Conservation (phyloP, 2,888 invertebrate genomes). For the Thereva nobilitata region DNA sequence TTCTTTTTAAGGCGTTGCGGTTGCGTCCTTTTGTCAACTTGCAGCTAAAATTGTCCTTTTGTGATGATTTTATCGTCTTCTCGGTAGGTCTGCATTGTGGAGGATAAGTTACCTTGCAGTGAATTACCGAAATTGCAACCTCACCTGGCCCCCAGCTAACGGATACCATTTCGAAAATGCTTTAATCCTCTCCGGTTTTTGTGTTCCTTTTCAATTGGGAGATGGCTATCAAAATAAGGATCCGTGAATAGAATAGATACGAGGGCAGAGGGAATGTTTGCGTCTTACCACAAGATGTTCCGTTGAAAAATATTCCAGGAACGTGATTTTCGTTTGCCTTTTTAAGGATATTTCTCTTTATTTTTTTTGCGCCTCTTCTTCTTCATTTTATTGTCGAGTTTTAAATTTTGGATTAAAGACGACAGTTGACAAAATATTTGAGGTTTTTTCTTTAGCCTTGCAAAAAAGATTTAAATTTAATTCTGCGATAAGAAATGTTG, state of each 20-base stretch:
- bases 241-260: constrained; percentile 32
- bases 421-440: too few relatives aligned
- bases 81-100: constrained; percentile 32
- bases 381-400: too few relatives aligned
- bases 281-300: constrained; percentile 9
- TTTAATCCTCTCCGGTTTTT: constrained; percentile 30
- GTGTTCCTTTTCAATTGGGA: constrained; percentile 29
- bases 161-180: constrained; percentile 11
- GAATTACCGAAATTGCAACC: constrained; percentile 36
- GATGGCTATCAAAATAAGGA: constrained; percentile 36
- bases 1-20: constrained; percentile 37
- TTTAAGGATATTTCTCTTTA: constrained; percentile 13
- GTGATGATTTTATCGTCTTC: constrained; percentile 33
- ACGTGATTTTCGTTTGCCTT: constrained; percentile 27
- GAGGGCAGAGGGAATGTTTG: constrained; percentile 5
- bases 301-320: constrained; percentile 11
- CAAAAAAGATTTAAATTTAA: too few relatives aligned
- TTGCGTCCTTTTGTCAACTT: constrained; percentile 36
- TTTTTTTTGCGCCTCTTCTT: not conserved
- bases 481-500: too few relatives aligned
- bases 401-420: too few relatives aligned
- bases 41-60: constrained; percentile 35
- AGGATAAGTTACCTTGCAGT: constrained; percentile 17
- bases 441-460: too few relatives aligned
- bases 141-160: constrained; percentile 26